Conservation (phyloP, 2,888 invertebrate genomes). For the Litoditis marina region DNA sequence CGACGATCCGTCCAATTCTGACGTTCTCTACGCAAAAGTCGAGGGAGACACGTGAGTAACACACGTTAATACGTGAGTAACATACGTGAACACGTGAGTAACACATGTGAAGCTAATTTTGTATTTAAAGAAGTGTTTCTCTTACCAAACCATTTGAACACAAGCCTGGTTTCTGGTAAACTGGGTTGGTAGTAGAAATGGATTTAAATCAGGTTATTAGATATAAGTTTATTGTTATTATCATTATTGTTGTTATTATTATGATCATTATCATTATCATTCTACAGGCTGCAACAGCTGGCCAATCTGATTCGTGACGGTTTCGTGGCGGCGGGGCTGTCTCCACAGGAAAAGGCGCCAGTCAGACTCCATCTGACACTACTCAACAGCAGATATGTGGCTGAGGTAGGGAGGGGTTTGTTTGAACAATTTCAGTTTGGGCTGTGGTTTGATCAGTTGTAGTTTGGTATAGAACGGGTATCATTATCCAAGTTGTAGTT, state of each 20-base stretch:
- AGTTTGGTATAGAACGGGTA: no score
- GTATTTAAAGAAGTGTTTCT: no score
- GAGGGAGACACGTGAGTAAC: slow-evolving; percentile 18
- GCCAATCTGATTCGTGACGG: slow-evolving; percentile 19
- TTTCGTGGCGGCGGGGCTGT: slow-evolving; percentile 14
- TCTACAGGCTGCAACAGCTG: slow-evolving; percentile 21
- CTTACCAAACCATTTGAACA: no score
- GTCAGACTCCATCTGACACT: slow-evolving; percentile 40
- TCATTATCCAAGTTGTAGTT: no score
- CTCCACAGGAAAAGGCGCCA: slow-evolving; percentile 1
- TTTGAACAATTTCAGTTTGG: no score
- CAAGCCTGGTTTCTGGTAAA: no score
- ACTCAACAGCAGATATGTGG: slow-evolving; percentile 30
- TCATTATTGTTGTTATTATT: neutral
- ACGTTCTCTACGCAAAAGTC: slow-evolving; percentile 33
- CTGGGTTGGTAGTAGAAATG: no score
- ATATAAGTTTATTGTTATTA: no score
- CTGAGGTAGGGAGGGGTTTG: slow-evolving; percentile 21
- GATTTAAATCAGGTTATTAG: no score
- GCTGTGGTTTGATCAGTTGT: no score
- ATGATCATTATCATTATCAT: neutral
- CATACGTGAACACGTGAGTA: neutral
- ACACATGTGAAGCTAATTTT: neutral
- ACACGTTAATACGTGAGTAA: neutral
- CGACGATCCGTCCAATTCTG: slow-evolving; percentile 32